phyloP scores from a whole-genome alignment of 1,140 invertebrate species.

The Pogonus chalceus region DNA sequence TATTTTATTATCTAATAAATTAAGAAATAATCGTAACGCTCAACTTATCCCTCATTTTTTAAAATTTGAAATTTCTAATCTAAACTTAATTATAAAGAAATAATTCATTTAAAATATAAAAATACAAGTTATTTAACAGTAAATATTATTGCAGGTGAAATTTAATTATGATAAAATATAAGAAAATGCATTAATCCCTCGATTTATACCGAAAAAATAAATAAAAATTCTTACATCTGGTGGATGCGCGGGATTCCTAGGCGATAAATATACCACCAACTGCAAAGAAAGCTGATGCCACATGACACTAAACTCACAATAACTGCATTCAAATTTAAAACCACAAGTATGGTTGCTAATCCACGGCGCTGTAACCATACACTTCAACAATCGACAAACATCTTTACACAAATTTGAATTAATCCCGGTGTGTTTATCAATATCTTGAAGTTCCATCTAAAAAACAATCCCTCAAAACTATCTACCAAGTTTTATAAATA shows the following conservation, averaged over 20 bases:
- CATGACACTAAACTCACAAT: constrained; percentile 84
- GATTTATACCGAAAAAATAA: too few species aligned
- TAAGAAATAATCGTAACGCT: too few species aligned
- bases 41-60: too few species aligned
- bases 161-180: too few species aligned
- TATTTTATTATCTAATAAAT: too few species aligned
- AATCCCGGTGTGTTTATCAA: constrained; percentile 72
- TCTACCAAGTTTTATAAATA: neutral
- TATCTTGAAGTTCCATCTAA: constrained; percentile 86
- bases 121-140: too few species aligned
- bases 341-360: constrained; percentile 61
- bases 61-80: too few species aligned
- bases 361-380: constrained; percentile 71
- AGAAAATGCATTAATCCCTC: too few species aligned
- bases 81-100: too few species aligned
- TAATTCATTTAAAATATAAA: too few species aligned
- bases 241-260: constrained; percentile 57
- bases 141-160: too few species aligned
- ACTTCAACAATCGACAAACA: constrained; percentile 66
- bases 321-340: constrained; percentile 64
- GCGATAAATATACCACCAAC: constrained; percentile 68
- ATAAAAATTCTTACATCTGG: constrained; percentile 55
- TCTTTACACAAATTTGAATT: constrained; percentile 66
- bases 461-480: constrained; percentile 2
- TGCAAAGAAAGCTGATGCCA: constrained; percentile 86